phyloP scores from a whole-genome alignment of 2,113 vertebrate species.

The Dromiciops gliroides region DNA sequence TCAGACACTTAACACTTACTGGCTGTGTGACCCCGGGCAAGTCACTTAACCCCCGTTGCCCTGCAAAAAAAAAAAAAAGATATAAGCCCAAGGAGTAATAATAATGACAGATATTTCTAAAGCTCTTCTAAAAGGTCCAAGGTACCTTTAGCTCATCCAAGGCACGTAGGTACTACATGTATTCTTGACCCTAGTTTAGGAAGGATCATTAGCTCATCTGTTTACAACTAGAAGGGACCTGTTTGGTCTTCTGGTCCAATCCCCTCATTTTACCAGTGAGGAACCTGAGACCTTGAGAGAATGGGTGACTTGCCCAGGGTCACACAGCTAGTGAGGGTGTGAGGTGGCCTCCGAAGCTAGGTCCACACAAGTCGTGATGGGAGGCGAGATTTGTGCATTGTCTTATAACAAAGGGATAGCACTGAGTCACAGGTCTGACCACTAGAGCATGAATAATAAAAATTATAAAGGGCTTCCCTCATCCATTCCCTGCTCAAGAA shows the following conservation, averaged over 20 bases:
- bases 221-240: background rate
- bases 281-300: background rate
- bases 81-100: background rate
- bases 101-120: background rate
- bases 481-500: background rate
- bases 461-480: background rate
- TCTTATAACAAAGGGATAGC: background rate
- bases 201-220: background rate
- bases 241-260: background rate
- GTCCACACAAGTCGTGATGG: background rate
- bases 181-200: background rate
- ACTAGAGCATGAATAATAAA: background rate
- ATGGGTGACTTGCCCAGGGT: background rate
- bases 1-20: too few relatives aligned
- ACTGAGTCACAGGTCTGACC: background rate
- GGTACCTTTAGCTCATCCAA: background rate
- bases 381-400: background rate
- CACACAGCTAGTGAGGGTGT: background rate
- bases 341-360: background rate
- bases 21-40: too few relatives aligned
- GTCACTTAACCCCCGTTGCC: too few relatives aligned
- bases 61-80: too few relatives aligned
- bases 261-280: background rate
- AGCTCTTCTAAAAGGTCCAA: background rate
- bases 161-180: background rate